Conservation (phyloP, 2,113 vertebrate genomes). For the Macrotis lagotis region DNA sequence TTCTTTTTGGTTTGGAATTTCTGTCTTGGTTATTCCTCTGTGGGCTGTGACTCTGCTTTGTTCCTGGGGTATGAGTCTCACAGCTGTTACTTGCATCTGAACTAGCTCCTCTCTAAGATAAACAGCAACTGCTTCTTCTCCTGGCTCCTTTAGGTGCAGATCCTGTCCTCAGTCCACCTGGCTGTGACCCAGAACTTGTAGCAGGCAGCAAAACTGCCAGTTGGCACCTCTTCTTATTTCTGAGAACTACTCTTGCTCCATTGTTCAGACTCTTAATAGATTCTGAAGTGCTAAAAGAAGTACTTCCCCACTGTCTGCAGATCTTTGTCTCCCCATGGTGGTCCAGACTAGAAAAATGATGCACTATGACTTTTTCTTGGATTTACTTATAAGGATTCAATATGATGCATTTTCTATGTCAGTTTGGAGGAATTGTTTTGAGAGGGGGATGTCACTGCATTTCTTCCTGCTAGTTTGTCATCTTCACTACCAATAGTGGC, state of each 20-base stretch:
- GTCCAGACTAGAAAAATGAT: not conserved
- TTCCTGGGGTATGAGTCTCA: not conserved
- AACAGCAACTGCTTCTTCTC: not conserved
- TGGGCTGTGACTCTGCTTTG: not conserved
- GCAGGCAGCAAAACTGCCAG: not conserved
- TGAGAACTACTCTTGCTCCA: not conserved
- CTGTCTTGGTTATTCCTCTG: not conserved
- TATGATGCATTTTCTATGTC: not conserved
- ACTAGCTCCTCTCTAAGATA: not conserved
- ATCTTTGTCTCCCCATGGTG: not conserved
- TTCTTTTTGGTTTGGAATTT: not conserved
- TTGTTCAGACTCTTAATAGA: not conserved
- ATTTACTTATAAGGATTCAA: not conserved
- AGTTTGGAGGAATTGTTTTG: not conserved
- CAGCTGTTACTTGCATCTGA: not conserved
- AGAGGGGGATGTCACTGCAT: not conserved
- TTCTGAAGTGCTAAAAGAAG: not conserved
- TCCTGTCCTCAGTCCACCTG: not conserved
- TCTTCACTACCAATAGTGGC: not conserved
- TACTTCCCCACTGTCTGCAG: not conserved
- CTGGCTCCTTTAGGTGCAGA: not conserved
- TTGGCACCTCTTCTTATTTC: not conserved
- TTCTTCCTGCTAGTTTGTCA: not conserved
- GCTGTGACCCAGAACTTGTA: not conserved
- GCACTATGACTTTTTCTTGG: not conserved